Conservation (phyloP, 2,797 vertebrate genomes). For the Alca torda region DNA sequence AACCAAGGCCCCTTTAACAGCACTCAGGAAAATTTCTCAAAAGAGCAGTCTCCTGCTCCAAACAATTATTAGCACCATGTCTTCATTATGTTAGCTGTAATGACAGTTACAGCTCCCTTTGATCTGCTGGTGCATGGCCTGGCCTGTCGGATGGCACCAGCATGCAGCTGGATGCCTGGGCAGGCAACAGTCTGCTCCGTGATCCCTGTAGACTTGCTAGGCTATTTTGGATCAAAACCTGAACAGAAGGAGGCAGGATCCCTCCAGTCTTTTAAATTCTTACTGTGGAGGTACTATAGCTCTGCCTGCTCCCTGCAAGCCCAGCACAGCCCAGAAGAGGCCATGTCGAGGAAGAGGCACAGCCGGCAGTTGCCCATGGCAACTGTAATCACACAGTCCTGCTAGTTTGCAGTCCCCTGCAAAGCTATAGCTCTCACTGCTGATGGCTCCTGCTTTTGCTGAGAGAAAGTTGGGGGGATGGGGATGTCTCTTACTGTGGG, state of each 20-base stretch:
- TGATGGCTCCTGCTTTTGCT: neutral
- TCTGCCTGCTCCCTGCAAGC: neutral
- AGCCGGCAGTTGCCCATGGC: slow-evolving; percentile 34
- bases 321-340: neutral
- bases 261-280: neutral
- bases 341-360: neutral
- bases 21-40: neutral
- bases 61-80: neutral
- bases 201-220: neutral
- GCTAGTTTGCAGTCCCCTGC: neutral
- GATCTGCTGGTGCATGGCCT: neutral
- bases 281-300: neutral
- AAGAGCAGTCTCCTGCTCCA: neutral
- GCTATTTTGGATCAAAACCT: neutral
- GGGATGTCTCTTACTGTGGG: neutral
- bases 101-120: neutral
- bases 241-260: neutral
- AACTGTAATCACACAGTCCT: neutral
- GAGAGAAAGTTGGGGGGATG: neutral
- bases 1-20: slow-evolving; percentile 9
- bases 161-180: neutral
- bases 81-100: neutral
- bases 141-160: neutral
- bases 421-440: neutral
- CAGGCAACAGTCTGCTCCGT: neutral